These are phyloP conservation scores for Adelognathus sp. DNA, from an alignment of 2,888 invertebrate species.

Conservation along the genomic window DNA sequence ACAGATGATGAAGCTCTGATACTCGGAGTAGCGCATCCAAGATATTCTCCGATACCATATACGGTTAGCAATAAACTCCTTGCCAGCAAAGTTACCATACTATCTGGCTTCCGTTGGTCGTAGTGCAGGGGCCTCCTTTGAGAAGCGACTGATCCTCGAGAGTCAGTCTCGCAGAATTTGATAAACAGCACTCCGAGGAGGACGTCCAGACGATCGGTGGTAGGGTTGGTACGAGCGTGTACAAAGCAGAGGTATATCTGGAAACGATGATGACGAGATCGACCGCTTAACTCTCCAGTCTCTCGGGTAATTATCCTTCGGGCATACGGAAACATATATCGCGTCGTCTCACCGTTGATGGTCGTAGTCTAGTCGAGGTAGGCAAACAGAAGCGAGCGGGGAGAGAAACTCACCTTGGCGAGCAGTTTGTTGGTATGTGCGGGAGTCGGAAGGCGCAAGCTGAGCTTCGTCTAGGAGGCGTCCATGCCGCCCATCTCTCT, in stretches of 20 bases:
- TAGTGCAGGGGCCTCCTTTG: constrained; percentile 2
- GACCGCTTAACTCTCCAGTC: constrained; percentile 16
- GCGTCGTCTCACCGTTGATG: neutral
- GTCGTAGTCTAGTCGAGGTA: constrained; percentile 2
- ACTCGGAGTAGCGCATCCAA: constrained; percentile 34
- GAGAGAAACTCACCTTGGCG: constrained; percentile 1
- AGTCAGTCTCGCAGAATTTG: neutral
- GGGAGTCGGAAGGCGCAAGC: neutral
- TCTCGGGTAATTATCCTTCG: constrained; percentile 19
- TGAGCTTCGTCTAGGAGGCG: constrained; percentile 1
- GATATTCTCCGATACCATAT: constrained; percentile 6
- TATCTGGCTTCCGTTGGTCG: constrained; percentile 15
- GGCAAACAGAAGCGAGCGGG: neutral
- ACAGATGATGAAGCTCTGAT: constrained; percentile 52
- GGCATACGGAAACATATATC: neutral
- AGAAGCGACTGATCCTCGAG: neutral
- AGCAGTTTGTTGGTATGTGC: neutral
- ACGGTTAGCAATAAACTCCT: constrained; percentile 38
- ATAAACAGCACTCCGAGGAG: neutral
- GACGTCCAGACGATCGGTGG: neutral
- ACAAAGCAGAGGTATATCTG: neutral
- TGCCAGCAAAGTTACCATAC: constrained; percentile 18
- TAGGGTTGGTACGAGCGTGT: too few relatives aligned
- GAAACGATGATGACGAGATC: constrained; percentile 15
- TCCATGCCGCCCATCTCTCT: neutral